phyloP scores from a whole-genome alignment of 2,113 vertebrate species.

The Boulengeromyrus knoepffleri region DNA sequence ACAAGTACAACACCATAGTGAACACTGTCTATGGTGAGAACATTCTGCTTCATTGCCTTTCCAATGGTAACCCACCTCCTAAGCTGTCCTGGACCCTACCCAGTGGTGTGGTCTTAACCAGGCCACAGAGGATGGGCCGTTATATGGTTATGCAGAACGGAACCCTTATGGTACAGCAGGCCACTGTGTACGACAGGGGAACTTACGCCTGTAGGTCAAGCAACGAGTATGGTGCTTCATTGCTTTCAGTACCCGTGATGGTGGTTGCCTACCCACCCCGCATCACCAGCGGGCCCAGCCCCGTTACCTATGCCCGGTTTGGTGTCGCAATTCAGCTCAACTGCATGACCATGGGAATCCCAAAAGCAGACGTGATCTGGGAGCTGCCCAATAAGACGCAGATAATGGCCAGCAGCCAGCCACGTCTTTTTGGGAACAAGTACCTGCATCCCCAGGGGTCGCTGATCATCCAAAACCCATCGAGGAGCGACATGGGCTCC shows the following conservation, averaged over 20 bases:
- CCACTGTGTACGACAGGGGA: conserved; percentile 77
- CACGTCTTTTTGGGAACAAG: conserved; percentile 76
- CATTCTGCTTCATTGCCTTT: conserved; percentile 69
- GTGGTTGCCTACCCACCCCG: conserved; percentile 75
- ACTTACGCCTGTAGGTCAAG: conserved; percentile 69
- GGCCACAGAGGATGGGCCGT: conserved; percentile 66
- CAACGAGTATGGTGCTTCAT: conserved; percentile 62
- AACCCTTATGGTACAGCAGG: conserved; percentile 66
- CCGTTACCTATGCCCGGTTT: conserved; percentile 66
- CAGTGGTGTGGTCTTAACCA: conserved; percentile 63
- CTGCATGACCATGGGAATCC: conserved; percentile 71
- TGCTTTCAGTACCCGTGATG: conserved; percentile 61
- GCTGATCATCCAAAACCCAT: conserved; percentile 74
- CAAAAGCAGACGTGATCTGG: conserved; percentile 76
- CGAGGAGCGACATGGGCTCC: conserved; percentile 65
- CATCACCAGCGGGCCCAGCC: conserved; percentile 72
- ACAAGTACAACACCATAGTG: conserved; percentile 64
- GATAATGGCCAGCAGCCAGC: conserved; percentile 63
- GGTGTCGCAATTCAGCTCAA: conserved; percentile 74
- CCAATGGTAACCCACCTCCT: conserved; percentile 34
- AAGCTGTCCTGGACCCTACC: conserved; percentile 77
- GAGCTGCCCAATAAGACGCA: conserved; percentile 73
- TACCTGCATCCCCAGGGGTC: conserved; percentile 82
- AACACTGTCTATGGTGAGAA: conserved; percentile 71
- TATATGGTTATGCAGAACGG: conserved; percentile 71